These are phyloP conservation scores for Trachelus stipa DNA, from an alignment of 2,888 invertebrate species.

Conservation along the genomic window DNA sequence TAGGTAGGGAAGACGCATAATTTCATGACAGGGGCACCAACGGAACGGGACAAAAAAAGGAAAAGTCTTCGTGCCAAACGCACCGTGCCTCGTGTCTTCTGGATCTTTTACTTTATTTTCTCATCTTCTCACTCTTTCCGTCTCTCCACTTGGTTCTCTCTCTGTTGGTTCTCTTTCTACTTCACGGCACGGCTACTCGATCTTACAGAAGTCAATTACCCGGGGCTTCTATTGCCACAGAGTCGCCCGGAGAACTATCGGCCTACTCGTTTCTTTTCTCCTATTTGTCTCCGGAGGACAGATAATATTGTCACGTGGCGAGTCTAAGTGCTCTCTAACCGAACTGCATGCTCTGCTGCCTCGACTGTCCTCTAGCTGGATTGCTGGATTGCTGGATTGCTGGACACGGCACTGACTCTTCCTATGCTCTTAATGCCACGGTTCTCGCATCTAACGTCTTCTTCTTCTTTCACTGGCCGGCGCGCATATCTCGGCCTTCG, in stretches of 20 bases:
- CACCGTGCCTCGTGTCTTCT: background rate
- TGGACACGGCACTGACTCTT: background rate
- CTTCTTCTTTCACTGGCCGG: background rate
- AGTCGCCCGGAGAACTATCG: conserved; percentile 12
- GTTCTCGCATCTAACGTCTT: background rate
- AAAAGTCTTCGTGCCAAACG: background rate
- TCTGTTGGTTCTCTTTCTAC: background rate
- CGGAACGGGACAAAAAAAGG: background rate
- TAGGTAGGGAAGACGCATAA: background rate
- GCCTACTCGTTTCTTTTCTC: conserved; percentile 17
- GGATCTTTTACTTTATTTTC: background rate
- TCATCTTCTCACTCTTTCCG: background rate
- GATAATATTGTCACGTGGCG: conserved; percentile 41
- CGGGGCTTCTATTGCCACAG: conserved; percentile 3
- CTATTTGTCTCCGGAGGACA: conserved; percentile 3
- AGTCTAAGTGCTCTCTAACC: conserved; percentile 44
- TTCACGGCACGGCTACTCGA: conserved; percentile 4
- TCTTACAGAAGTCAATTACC: conserved; percentile 9
- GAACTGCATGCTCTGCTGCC: conserved; percentile 41
- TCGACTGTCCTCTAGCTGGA: conserved; percentile 31
- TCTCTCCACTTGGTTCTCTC: background rate
- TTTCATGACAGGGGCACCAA: background rate
- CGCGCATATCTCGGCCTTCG: background rate
- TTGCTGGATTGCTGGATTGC: background rate
- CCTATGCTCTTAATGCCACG: background rate